Conservation (phyloP, 2,797 vertebrate species). For the Natrix natrix region DNA sequence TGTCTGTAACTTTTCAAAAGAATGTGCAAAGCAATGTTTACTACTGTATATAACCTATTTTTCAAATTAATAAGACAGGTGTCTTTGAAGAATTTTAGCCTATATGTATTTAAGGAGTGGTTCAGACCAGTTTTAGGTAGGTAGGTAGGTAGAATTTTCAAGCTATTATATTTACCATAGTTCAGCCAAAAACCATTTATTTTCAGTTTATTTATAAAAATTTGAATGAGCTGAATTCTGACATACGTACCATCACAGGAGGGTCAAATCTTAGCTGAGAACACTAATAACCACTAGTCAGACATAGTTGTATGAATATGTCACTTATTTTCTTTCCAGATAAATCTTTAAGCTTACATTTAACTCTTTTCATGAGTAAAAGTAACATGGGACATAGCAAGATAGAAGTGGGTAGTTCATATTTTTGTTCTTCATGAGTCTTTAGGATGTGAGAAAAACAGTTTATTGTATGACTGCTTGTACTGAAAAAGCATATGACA, state of each 20-base stretch:
- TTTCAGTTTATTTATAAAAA: slow-evolving; percentile 34
- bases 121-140: neutral
- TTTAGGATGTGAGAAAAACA: neutral
- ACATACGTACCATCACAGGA: slow-evolving; percentile 49
- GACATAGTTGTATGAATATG: neutral
- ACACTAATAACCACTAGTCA: neutral
- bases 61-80: neutral
- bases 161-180: slow-evolving; percentile 49
- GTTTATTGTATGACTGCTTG: neutral
- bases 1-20: neutral
- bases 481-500: neutral
- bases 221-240: slow-evolving; percentile 47
- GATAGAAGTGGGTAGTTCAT: neutral
- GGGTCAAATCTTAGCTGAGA: slow-evolving; percentile 56
- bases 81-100: neutral
- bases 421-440: neutral
- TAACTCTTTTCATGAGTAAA: neutral
- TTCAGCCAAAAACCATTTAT: slow-evolving; percentile 52
- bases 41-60: neutral
- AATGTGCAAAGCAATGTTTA: neutral
- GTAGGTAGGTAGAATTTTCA: neutral
- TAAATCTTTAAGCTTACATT: neutral
- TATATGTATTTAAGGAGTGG: neutral
- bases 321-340: neutral
- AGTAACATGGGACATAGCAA: neutral